Evolutionary conservation across 1,140 invertebrate species (phyloP).

Genomic region (Drosophila tristis): DNA sequence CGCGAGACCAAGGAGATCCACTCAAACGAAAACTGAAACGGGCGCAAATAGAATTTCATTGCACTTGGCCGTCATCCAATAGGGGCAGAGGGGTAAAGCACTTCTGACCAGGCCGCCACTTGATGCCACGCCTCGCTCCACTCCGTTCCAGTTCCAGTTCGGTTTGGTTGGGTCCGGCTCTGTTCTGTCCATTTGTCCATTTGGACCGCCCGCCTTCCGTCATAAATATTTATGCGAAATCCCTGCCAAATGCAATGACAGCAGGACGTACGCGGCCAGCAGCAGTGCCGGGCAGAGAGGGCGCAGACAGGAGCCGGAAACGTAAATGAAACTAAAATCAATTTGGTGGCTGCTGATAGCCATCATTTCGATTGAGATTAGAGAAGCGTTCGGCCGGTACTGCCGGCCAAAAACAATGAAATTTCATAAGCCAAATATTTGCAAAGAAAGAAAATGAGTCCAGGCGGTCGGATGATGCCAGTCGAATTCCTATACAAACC

Average conservation of each 20-base stretch:
- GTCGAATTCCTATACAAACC: neutral
- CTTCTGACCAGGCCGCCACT: conserved; percentile 12
- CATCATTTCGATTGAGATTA: conserved; percentile 74
- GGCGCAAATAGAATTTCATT: conserved; percentile 79
- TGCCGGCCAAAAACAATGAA: conserved; percentile 46
- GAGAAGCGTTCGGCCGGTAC: conserved; percentile 10
- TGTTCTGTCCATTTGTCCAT: too few species aligned
- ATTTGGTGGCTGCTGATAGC: conserved; percentile 74
- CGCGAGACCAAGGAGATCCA: conserved; percentile 37
- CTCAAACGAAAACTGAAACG: conserved; percentile 44
- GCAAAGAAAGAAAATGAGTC: conserved; percentile 14
- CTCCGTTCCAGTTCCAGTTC: neutral
- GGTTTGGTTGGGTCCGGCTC: too few species aligned
- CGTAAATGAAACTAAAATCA: conserved; percentile 80
- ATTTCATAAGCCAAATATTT: conserved; percentile 66
- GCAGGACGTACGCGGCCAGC: conserved; percentile 8
- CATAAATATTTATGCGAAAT: conserved; percentile 76
- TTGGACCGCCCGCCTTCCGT: conserved; percentile 17
- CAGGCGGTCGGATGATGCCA: neutral
- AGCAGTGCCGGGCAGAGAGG: conserved; percentile 1
- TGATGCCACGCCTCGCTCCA: conserved; percentile 10
- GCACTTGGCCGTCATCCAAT: conserved; percentile 70
- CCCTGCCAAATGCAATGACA: conserved; percentile 63
- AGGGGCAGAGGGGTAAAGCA: conserved; percentile 17
- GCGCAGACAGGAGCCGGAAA: conserved; percentile 45